Evolutionary conservation across 2,888 invertebrate species (phyloP), one percentile per base, ranked within the genome.

Genomic region (Panopea generosa): DNA sequence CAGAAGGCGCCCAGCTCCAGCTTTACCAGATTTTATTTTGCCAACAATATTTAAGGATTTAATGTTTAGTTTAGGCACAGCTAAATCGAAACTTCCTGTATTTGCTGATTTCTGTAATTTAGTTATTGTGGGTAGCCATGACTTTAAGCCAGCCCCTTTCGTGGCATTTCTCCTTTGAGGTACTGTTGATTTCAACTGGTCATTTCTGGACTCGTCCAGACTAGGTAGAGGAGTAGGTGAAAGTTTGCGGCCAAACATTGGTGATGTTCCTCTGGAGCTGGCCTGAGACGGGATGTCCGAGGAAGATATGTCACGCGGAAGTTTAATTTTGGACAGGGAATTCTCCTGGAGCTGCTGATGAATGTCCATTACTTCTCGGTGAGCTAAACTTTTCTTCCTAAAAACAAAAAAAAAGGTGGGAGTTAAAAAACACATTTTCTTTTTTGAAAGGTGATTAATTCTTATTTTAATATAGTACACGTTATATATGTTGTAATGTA

Each of bases 281-380:
- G 77, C 61, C 43, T 70, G 62, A 7, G 75, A 62, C 1, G 72
- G 61, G 4, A 90, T 74, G 33, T 88, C 88, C 11, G 85, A 65
- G 22, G 87, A 86, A 27, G 90, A 90, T 33, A 87, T 79, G 57
- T 90, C 89, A 9, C 90, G 76, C 2, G 90, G 89, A 26, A 90
- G 83, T 38, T 84, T 83, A 66, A 90, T 87, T 40, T 84, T 77
- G n/a, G 86, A 79, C 24, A 90, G 76, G 0, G 88, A 85, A 62
- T 87, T 88, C 66, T 89, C 89, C 59, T 88, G 88, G 26, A 88
- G 86, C 75, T 91, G 89, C 62, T 88, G 84, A 22, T 90, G 88
- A 18, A 92, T 88, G 75, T 91, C 86, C 76, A 86, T 85, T 2
- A 91, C 83, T 11, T 87, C 87, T 18, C 88, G 85, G 63, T 91